phyloP scores from a whole-genome alignment of 1,140 invertebrate genomes.

The Liolophura sinensis region DNA sequence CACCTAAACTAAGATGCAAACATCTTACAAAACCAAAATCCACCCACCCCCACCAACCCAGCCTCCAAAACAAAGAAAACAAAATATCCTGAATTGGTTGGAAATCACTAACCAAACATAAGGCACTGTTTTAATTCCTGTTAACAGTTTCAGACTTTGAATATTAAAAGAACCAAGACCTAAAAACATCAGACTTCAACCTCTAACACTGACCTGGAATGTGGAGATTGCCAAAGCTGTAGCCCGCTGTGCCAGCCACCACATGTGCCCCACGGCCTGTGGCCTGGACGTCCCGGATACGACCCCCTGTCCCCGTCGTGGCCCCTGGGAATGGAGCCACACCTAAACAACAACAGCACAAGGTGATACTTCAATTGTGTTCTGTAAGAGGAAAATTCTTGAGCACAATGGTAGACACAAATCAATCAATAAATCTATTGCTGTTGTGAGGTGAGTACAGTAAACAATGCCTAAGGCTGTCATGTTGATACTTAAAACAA shows the following conservation, averaged over 20 bases:
- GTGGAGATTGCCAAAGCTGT: slow-evolving; percentile 89
- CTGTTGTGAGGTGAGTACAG: too few relatives aligned
- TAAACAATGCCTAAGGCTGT: too few relatives aligned
- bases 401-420: background rate
- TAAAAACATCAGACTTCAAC: too few relatives aligned
- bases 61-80: too few relatives aligned
- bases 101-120: too few relatives aligned
- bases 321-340: slow-evolving; percentile 80
- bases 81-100: too few relatives aligned
- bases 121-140: too few relatives aligned
- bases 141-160: slow-evolving; percentile 2
- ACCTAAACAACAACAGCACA: slow-evolving; percentile 37
- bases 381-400: background rate
- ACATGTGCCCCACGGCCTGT: slow-evolving; percentile 72
- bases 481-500: too few relatives aligned
- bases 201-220: slow-evolving; percentile 73
- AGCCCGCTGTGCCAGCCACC: slow-evolving; percentile 94
- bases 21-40: too few relatives aligned
- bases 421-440: too few relatives aligned
- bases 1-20: too few relatives aligned
- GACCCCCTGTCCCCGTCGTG: slow-evolving; percentile 93
- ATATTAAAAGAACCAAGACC: background rate
- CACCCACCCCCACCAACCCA: too few relatives aligned
- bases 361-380: background rate
- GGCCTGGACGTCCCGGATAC: slow-evolving; percentile 92